phyloP scores from a whole-genome alignment of 2,113 vertebrate genomes.

The Saimiri boliviensis region DNA sequence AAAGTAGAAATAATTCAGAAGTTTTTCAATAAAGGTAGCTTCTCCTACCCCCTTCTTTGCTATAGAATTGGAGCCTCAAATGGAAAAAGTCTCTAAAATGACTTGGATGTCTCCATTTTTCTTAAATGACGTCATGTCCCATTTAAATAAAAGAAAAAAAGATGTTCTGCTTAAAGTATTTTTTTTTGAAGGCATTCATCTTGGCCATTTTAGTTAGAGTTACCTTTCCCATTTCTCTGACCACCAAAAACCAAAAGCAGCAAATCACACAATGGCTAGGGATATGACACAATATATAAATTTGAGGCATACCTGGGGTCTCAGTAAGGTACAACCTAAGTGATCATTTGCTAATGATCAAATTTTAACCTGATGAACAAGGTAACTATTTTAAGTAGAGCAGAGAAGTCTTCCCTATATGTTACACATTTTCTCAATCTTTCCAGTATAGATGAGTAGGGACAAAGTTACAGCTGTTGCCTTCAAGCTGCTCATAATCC shows the following conservation, averaged over 20 bases:
- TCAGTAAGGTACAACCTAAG: neutral
- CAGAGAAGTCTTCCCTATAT: neutral
- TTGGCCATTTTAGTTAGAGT: neutral
- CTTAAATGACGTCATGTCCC: neutral
- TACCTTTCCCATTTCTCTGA: neutral
- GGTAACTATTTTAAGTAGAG: neutral
- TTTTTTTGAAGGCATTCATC: slow-evolving; percentile 28
- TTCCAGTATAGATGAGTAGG: neutral
- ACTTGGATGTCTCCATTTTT: neutral
- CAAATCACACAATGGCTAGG: neutral
- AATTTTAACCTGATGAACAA: neutral
- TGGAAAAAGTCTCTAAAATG: neutral
- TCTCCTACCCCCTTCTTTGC: neutral
- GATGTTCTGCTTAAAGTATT: neutral
- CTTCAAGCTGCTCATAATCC: neutral
- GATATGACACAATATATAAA: neutral
- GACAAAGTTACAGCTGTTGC: neutral
- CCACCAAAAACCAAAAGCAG: neutral
- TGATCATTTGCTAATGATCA: neutral
- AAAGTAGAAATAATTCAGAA: neutral
- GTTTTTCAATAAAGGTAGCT: neutral
- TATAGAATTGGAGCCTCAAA: neutral
- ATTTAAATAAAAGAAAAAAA: neutral
- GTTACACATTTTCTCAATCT: neutral
- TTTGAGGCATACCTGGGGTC: neutral